These are phyloP conservation scores for Tragulus kanchil DNA, from an alignment of 2,113 vertebrate genomes.

Conservation along the genomic window DNA sequence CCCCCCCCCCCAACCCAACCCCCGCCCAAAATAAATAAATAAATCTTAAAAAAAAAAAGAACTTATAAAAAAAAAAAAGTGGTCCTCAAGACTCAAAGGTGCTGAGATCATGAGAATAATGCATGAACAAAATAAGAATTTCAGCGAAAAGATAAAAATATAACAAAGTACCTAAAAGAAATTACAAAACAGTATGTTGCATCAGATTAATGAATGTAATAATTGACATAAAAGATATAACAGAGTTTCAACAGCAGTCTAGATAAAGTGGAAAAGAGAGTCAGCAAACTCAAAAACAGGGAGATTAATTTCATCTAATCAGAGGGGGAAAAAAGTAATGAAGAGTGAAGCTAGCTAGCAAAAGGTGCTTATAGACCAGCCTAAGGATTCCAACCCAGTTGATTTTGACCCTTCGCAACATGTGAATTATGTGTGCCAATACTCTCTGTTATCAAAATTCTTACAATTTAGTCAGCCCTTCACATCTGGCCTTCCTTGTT, in stretches of 20 bases:
- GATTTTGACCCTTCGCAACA: neutral
- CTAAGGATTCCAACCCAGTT: no score
- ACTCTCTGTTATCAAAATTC: neutral
- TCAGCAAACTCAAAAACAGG: neutral
- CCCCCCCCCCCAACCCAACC: no score
- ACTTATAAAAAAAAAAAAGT: no score
- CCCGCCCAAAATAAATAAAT: no score
- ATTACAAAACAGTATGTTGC: rapidly evolving
- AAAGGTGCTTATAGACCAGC: neutral
- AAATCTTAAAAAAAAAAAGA: no score
- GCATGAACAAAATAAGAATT: neutral
- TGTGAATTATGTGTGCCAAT: neutral
- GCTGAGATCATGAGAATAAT: neutral
- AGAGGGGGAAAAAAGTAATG: neutral
- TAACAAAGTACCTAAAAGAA: neutral
- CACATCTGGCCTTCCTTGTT: no score
- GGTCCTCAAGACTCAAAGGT: neutral
- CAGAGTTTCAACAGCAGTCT: neutral
- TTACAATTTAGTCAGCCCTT: neutral
- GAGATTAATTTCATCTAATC: neutral
- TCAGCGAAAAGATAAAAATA: neutral
- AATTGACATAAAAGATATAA: neutral
- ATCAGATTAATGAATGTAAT: neutral
- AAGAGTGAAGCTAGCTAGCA: neutral
- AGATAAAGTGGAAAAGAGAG: neutral